These are phyloP conservation scores for Novumbra hubbsi DNA, from an alignment of 2,797 vertebrate genomes.

Conservation along the genomic window DNA sequence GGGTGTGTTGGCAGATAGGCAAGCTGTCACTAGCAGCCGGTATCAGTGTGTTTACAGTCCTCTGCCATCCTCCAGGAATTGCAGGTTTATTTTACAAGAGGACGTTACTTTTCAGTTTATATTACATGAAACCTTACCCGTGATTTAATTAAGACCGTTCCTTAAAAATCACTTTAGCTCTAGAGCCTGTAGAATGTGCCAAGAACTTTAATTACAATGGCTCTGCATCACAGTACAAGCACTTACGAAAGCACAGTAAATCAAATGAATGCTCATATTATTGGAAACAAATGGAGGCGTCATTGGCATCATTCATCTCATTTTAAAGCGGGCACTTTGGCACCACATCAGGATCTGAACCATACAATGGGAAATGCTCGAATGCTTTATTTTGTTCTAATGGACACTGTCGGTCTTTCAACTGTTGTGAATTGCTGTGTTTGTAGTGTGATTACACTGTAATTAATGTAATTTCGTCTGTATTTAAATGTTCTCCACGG, in stretches of 20 bases:
- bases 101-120: constrained; percentile 15
- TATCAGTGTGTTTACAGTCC: constrained; percentile 23
- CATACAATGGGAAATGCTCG: background rate
- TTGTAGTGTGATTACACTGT: background rate
- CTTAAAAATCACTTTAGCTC: background rate
- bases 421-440: background rate
- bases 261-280: background rate
- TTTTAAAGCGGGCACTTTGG: background rate
- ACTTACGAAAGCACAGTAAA: background rate
- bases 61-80: constrained; percentile 22
- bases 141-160: constrained; percentile 11
- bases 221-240: background rate
- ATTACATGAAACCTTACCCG: constrained; percentile 18
- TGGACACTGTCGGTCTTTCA: background rate
- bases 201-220: background rate
- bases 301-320: background rate
- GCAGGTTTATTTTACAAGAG: constrained; percentile 16
- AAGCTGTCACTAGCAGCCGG: constrained; percentile 17
- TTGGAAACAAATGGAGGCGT: background rate
- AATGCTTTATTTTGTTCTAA: background rate
- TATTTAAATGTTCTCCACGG: constrained; percentile 20
- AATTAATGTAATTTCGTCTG: constrained; percentile 3
- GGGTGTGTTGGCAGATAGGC: background rate
- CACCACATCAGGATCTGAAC: background rate
- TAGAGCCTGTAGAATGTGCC: background rate